Evolutionary conservation across 2,888 invertebrate genomes (phyloP).

Genomic region (Drosophila neutralis): DNA sequence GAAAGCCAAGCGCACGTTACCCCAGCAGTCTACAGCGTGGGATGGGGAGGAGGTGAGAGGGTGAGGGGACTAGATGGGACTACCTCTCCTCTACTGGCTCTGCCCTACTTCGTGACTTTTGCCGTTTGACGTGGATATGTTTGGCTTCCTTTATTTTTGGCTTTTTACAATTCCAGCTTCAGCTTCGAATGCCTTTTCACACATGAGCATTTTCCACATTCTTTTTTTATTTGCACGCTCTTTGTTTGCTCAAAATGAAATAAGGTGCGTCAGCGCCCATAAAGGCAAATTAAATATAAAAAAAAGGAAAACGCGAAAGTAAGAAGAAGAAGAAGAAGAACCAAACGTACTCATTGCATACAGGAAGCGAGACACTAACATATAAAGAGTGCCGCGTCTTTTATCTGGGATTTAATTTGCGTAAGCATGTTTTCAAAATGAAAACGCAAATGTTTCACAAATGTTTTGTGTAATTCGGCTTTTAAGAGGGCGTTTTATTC

Average conservation of each 20-base stretch:
- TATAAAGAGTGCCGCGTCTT: constrained; percentile 33
- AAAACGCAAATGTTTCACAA: constrained; percentile 57
- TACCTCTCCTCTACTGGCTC: neutral
- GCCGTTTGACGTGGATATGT: constrained; percentile 61
- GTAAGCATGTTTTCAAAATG: constrained; percentile 40
- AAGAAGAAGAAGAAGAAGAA: constrained; percentile 12
- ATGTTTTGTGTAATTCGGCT: constrained; percentile 69
- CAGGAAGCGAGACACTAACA: constrained; percentile 14
- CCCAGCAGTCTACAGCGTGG: neutral
- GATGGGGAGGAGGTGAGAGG: neutral
- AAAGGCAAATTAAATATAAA: constrained; percentile 76
- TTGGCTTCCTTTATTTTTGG: constrained; percentile 57
- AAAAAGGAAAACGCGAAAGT: constrained; percentile 22
- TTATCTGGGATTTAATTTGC: constrained; percentile 73
- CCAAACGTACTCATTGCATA: constrained; percentile 27
- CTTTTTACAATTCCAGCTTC: constrained; percentile 47
- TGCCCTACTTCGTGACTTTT: constrained; percentile 71
- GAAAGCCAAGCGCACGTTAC: constrained; percentile 61
- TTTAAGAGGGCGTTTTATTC: constrained; percentile 39
- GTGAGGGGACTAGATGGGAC: neutral
- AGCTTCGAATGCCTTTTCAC: constrained; percentile 63
- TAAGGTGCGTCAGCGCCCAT: constrained; percentile 73
- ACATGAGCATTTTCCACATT: constrained; percentile 57
- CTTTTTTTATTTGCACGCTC: constrained; percentile 54
- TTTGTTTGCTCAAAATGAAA: constrained; percentile 64